Conservation (phyloP, 2,113 vertebrate species). For the human (Homo sapiens) region GRCh38 chr2:37260001-37260500, state of each 20-base stretch:
- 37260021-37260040: no score
- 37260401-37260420: constrained; percentile 8
- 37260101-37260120: no score
- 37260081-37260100: no score
- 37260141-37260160: no score
- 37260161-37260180: no score
- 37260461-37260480: neutral
- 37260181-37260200: neutral
- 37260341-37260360: constrained; percentile 99
- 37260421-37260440: neutral
- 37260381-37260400: constrained; percentile 87
- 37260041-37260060: no score
- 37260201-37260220: neutral
- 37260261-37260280: constrained; percentile 97
- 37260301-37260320: constrained; percentile 99
- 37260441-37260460: neutral
- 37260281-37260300: constrained; percentile 99
- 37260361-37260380: constrained; percentile 98
- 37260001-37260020: no score
- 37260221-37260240: constrained; percentile 99
- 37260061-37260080: no score
- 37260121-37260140: no score
- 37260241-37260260: constrained; percentile 97
- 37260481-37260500: constrained; percentile 15
- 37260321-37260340: constrained; percentile 97